Evolutionary conservation across 2,888 invertebrate genomes (phyloP).

Genomic region (Melipona beecheii): DNA sequence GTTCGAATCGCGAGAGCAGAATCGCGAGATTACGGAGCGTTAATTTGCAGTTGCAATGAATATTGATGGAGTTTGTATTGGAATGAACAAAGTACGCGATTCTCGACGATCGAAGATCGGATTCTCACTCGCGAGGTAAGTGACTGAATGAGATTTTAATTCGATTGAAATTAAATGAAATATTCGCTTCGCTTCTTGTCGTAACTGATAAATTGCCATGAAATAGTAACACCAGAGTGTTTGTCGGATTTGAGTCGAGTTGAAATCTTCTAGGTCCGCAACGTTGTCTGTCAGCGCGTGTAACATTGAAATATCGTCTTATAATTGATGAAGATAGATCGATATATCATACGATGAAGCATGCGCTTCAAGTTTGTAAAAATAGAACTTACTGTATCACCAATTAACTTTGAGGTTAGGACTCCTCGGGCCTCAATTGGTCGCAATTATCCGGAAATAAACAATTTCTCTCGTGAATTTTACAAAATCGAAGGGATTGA

Average conservation of each 20-base stretch:
- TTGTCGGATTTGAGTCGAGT: too few species aligned
- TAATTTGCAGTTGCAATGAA: not conserved
- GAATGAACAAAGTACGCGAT: not conserved
- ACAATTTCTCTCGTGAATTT: not conserved
- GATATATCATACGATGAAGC: not conserved
- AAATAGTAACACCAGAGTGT: too few species aligned
- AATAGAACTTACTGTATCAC: slow-evolving; percentile 1
- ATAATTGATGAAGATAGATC: not conserved
- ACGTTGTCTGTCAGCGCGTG: not conserved
- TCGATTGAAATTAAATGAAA: not conserved
- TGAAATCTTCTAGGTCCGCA: too few species aligned
- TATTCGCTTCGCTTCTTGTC: not conserved
- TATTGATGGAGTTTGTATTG: slow-evolving; percentile 9
- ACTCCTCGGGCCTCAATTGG: not conserved
- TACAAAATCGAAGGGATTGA: too few species aligned
- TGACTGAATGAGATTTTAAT: not conserved
- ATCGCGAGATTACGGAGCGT: not conserved
- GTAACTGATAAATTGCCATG: not conserved
- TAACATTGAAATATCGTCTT: slow-evolving; percentile 11
- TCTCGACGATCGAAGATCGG: not conserved
- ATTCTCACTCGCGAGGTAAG: not conserved
- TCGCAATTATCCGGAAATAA: not conserved
- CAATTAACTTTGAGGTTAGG: slow-evolving; percentile 13
- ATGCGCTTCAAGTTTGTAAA: not conserved
- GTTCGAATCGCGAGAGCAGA: not conserved